Conservation (phyloP, 2,888 invertebrate genomes). For the Cephus rjabovi region DNA sequence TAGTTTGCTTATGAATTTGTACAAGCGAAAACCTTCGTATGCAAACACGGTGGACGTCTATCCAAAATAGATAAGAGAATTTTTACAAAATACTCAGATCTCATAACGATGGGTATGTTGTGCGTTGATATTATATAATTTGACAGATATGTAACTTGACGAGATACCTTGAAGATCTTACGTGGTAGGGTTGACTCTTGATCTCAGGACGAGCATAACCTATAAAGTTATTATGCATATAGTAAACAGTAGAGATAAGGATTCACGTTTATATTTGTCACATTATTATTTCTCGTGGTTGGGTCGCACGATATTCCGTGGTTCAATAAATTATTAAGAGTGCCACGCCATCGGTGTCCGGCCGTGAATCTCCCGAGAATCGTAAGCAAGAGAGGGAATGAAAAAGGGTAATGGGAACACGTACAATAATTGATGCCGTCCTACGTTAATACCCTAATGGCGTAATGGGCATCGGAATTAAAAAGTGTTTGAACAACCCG, state of each 20-base stretch:
- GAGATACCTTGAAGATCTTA: neutral
- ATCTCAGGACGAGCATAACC: neutral
- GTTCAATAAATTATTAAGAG: constrained; percentile 5
- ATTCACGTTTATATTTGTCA: neutral
- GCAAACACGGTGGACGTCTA: neutral
- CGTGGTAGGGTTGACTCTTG: neutral
- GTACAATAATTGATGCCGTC: constrained; percentile 9
- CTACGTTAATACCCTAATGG: constrained; percentile 10
- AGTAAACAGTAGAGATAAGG: neutral
- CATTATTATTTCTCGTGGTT: neutral
- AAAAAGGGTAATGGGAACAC: neutral
- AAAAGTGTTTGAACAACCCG: constrained; percentile 11
- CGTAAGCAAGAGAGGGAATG: too few relatives aligned
- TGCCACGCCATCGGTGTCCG: neutral
- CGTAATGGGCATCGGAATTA: constrained; percentile 3
- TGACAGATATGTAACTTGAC: neutral
- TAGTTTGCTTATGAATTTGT: neutral
- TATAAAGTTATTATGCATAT: neutral
- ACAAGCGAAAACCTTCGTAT: neutral
- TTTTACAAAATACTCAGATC: neutral
- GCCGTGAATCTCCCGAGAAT: constrained; percentile 7
- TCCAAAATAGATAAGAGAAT: neutral
- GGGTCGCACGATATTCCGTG: neutral
- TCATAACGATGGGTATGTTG: neutral
- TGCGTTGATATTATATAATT: neutral